Evolutionary conservation across 1,140 invertebrate species (phyloP), one percentile per base, ranked within the genome.

Genomic region (Lordiphosa mommai): DNA sequence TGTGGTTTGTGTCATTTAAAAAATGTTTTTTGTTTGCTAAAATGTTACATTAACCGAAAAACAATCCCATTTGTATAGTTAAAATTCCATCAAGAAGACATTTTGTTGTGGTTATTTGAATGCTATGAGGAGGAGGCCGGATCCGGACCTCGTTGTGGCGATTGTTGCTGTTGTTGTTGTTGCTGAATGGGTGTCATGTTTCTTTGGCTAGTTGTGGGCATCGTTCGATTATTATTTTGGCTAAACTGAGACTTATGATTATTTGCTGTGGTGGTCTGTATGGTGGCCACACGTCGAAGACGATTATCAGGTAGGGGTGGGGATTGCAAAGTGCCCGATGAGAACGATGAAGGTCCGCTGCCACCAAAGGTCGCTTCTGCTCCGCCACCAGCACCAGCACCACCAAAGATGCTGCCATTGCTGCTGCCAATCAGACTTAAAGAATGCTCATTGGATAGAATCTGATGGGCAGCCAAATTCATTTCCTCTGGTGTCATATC

Each of bases 401-500:
- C 59, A 10, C 70, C 76, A 34, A 84, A 84, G 53, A 84, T 85
- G 53, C 77, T 84, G 17, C 79, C 77, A 37, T 69, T 84, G 47
- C 79, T 84, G 53, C 77, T 84, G 20, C 77, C 79, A 33, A 84
- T 77, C 1, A 85, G 50, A 37, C 68, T 84, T 16, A 86, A 34
- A n/a, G 76, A 86, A 13, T 82, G 68, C 50, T 82, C 79, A 44
- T 84, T 74, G 3, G 72, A 65, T 7, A 88, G 47, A 53, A 88
- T 70, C 51, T 89, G 76, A 57, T 87, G 86, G 36, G 88, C 88
- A 34, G 88, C 88, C 51, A 87, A 55, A 84, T 99, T 96, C 95
- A 98, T 97, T 89, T 99, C 96, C 89, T 98, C 97, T 69, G 94
- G 92, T 3, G 97, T 98, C 96, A 99, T 97, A 72, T 98, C 95